Base-by-base conservation (phyloP, 1,140 invertebrate genomes). In the Meloidogyne hapla region DNA sequence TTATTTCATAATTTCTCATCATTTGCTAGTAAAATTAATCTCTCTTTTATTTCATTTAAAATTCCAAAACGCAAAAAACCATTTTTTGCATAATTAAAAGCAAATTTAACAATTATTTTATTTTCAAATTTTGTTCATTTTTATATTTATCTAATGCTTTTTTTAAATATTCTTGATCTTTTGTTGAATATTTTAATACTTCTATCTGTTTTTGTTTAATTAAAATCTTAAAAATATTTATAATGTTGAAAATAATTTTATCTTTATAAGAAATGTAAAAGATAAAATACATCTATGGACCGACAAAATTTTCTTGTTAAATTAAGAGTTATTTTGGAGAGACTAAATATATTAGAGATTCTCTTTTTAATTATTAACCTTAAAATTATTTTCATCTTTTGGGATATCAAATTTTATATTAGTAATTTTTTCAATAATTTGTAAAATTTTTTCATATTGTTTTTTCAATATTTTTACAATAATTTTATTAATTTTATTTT, bases 81-180 rank as follows among this genome's bases (percentile, higher is more conserved):
- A 56, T 56, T 56, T 56, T 56, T 56, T 6, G 48, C 48, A 56
- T 56, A 56, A 4, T n/a, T 56, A 56, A 56, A 56, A n/a, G 18
- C 18, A n/a, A 56, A 56, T 56, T 56, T 8, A 56, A 56, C 48
- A 56, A 56, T n/a, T n/a, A 56, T n/a, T 56, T 56, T 9, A 56
- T 56, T 56, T 56, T 13, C n/a, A 21, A 56, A 56, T 56, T 56
- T n/a, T 56, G n/a, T 56, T n/a, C n/a, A n/a, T n/a, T n/a, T 56
- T 56, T 56, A 56, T 56, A 56, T n/a, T 56, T 56, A 56, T 56
- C n/a, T 56, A 56, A 56, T 56, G n/a, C 18, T n/a, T n/a, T n/a
- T 56, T 15, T 1, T 1, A 56, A 1, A 56, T 56, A n/a, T 56
- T 56, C 8, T n/a, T 56, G n/a, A n/a, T 56, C 48, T n/a, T 56